These are phyloP conservation scores for Gyrodactylus bullatarudis DNA, from an alignment of 1,140 invertebrate genomes.

Conservation along the genomic window DNA sequence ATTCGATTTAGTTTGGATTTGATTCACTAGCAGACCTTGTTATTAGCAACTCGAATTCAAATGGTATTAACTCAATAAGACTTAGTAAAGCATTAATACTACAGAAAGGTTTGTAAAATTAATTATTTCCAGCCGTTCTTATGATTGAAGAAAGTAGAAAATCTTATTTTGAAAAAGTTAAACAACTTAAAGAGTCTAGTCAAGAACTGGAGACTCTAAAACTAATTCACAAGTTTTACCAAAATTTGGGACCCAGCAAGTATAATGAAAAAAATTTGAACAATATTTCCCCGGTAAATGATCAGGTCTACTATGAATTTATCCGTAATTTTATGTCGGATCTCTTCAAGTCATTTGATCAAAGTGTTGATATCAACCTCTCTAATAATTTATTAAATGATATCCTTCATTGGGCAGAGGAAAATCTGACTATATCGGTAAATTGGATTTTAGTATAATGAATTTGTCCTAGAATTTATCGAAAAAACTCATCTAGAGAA, in stretches of 20 bases:
- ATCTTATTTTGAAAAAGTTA: not conserved
- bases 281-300: too few relatives aligned
- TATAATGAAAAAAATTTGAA: not conserved
- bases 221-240: not conserved
- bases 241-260: not conserved
- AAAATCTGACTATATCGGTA: not conserved
- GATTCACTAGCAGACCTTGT: not conserved
- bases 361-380: not conserved
- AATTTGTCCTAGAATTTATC: too few relatives aligned
- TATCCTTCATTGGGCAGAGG: not conserved
- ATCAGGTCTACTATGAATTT: not conserved
- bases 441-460: too few relatives aligned
- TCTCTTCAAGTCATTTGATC: not conserved
- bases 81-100: not conserved
- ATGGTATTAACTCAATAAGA: not conserved
- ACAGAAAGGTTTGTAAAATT: not conserved
- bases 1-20: not conserved
- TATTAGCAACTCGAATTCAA: not conserved
- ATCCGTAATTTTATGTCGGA: not conserved
- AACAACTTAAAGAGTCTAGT: not conserved
- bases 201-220: not conserved
- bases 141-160: not conserved
- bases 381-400: not conserved
- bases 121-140: not conserved
- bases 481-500: too few relatives aligned